Base-by-base conservation (phyloP, 2,888 invertebrate species). In the Panzeria rudis region DNA sequence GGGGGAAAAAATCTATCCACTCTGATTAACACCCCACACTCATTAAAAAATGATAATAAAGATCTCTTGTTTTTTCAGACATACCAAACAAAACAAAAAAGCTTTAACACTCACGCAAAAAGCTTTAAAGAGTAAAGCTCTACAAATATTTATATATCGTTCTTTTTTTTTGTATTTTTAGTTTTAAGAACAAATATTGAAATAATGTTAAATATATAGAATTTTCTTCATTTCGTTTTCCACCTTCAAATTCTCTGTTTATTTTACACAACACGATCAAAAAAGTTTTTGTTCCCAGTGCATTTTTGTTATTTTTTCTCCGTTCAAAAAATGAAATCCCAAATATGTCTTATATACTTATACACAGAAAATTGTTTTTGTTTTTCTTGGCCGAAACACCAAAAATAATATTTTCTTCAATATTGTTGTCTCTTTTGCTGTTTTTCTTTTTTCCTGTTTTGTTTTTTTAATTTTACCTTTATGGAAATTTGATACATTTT, bases 401-500 rank as follows among this genome's bases (percentile, higher is more conserved):
- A 44, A 73, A 71, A 75, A 71, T 64, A 76, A 64, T 78, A 79
- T 69, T 72, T 80, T n/a, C n/a, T 80, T 66, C 6, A 56, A 66
- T 90, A 87, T 89, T 88, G 91, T 89, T 89, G 90, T 91, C 92
- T 92, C 92, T 90, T 88, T 92, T 56, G 23, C 56, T 52, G 13
- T 20, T 9, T 62, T 41, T 17, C 20, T 20, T 11, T 20, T 20
- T 61, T 61, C 17, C 88, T n/a, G 87, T 84, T 87, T 90, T 66
- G 23, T 69, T 52, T 59, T 50, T 64, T 77, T n/a, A 88, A 88
- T 88, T 88, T 89, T 87, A 89, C 89, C 89, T 90, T 89, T 89
- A 89, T 90, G 89, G 92, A 92, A 92, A 92, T 91, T 90, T 90
- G 92, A 92, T 92, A 92, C 90, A 71, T 71, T 44, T 56, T 87